These are phyloP conservation scores for Trichopria drosophilae DNA, from an alignment of 2,888 invertebrate species.

Conservation along the genomic window DNA sequence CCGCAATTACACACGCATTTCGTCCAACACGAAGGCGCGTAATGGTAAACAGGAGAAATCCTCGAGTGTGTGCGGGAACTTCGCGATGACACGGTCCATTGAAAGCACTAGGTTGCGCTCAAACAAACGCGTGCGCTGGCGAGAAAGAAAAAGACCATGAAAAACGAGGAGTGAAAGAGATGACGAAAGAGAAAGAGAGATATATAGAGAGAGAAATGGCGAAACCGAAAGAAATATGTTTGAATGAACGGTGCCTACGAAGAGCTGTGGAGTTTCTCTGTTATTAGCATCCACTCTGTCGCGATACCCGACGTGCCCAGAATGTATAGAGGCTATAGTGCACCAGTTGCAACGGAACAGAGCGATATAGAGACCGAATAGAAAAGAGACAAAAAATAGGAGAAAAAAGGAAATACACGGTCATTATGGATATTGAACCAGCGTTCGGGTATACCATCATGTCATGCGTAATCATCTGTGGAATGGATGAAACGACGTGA, in stretches of 20 bases:
- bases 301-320: too few species aligned
- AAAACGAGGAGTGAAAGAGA: too few species aligned
- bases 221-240: constrained; percentile 37
- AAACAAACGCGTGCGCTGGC: constrained; percentile 42
- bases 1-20: constrained; percentile 25
- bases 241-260: constrained; percentile 44
- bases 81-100: constrained; percentile 45
- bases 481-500: constrained; percentile 30
- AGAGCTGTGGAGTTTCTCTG: constrained; percentile 46
- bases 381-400: constrained; percentile 31
- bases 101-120: constrained; percentile 39
- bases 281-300: constrained; percentile 51
- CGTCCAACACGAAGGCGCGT: too few species aligned
- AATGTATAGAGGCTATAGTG: constrained; percentile 27
- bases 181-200: too few species aligned
- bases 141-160: too few species aligned
- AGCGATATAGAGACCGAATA: constrained; percentile 4
- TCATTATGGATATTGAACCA: constrained; percentile 55
- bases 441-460: constrained; percentile 41
- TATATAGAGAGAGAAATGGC: too few species aligned
- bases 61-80: too few species aligned
- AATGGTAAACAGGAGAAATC: too few species aligned
- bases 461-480: constrained; percentile 34
- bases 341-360: constrained; percentile 4
- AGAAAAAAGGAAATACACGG: constrained; percentile 36